Evolutionary conservation across 2,888 invertebrate species (phyloP).

Genomic region (Zeuzera pyrina): DNA sequence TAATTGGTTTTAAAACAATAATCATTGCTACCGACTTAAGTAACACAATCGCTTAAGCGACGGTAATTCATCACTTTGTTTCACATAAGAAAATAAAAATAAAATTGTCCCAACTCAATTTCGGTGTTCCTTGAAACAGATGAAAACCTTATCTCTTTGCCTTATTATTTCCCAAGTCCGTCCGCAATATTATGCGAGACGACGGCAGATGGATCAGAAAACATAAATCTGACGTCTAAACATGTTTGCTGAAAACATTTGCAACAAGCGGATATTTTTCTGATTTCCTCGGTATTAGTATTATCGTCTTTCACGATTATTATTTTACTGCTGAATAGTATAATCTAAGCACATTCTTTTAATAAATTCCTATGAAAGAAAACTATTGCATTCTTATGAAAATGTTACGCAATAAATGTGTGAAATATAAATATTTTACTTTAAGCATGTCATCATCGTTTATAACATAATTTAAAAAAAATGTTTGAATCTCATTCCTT

Average conservation of each 20-base stretch:
- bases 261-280: slow-evolving; percentile 26
- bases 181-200: slow-evolving; percentile 63
- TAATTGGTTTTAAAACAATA: slow-evolving; percentile 10
- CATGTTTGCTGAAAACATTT: slow-evolving; percentile 49
- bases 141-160: slow-evolving; percentile 54
- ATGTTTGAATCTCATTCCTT: too few species aligned
- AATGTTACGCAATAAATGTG: too few species aligned
- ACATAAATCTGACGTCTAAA: slow-evolving; percentile 64
- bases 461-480: too few species aligned
- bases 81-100: slow-evolving; percentile 51
- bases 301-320: slow-evolving; percentile 6
- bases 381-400: too few species aligned
- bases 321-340: too few species aligned
- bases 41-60: slow-evolving; percentile 32
- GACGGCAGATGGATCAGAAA: slow-evolving; percentile 62
- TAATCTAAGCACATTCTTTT: too few species aligned
- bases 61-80: slow-evolving; percentile 39
- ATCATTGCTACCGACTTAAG: slow-evolving; percentile 28
- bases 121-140: slow-evolving; percentile 43
- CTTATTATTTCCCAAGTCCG: slow-evolving; percentile 64
- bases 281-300: slow-evolving; percentile 15
- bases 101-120: slow-evolving; percentile 55
- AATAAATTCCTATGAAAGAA: too few species aligned
- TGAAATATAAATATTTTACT: too few species aligned
- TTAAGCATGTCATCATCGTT: too few species aligned